Evolutionary conservation across 2,888 invertebrate genomes (phyloP).

Genomic region (Campoplex nolae): DNA sequence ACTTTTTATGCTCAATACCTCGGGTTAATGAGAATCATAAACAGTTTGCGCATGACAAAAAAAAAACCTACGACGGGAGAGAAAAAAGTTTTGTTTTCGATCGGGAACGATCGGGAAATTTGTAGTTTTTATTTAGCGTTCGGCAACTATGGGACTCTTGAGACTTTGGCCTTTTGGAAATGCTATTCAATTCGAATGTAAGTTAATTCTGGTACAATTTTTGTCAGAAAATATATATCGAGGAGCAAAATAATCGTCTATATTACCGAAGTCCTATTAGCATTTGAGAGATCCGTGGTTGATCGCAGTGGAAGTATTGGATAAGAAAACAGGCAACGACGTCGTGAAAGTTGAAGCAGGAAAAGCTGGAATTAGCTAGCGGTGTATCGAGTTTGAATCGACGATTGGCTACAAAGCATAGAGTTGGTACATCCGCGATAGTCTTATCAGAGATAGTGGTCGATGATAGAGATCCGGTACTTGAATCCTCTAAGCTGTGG

Average conservation of each 20-base stretch:
- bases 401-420: constrained; percentile 45
- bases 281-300: constrained; percentile 19
- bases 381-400: constrained; percentile 59
- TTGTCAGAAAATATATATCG: constrained; percentile 24
- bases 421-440: constrained; percentile 41
- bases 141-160: background rate
- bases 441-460: constrained; percentile 53
- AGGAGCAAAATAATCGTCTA: constrained; percentile 24
- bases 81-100: background rate
- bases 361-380: constrained; percentile 50
- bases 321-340: constrained; percentile 33
- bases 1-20: constrained; percentile 34
- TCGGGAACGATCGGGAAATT: background rate
- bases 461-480: constrained; percentile 55
- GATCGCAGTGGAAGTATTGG: background rate
- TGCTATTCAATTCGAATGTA: background rate
- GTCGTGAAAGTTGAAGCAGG: constrained; percentile 24
- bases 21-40: background rate
- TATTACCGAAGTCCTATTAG: constrained; percentile 1
- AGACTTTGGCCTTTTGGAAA: background rate
- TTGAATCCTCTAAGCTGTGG: constrained; percentile 13
- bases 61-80: background rate
- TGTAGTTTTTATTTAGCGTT: background rate
- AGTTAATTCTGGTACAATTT: constrained; percentile 22
- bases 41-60: background rate